These are phyloP conservation scores for Eidolon dupreanum DNA, from an alignment of 2,797 vertebrate genomes.

Conservation along the genomic window DNA sequence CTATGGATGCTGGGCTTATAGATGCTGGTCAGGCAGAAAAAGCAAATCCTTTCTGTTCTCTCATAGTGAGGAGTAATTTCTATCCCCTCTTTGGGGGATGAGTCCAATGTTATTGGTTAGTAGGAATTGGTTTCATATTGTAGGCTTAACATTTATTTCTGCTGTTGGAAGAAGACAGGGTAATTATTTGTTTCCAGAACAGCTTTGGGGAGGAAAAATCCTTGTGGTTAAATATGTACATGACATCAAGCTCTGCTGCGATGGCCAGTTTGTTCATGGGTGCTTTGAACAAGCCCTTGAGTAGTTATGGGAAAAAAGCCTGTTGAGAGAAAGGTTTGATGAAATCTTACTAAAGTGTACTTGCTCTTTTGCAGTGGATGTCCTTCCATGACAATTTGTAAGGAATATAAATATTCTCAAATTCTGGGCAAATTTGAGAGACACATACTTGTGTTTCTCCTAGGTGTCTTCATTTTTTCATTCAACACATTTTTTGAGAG, in stretches of 20 bases:
- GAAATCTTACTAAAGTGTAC: background rate
- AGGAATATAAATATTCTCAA: background rate
- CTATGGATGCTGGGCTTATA: background rate
- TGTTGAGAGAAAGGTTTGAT: background rate
- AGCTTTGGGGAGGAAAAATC: background rate
- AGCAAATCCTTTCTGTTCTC: background rate
- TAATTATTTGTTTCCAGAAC: background rate
- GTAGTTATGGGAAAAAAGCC: background rate
- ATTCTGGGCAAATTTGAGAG: background rate
- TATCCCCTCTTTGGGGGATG: background rate
- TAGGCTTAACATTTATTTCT: background rate
- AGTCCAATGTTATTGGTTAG: background rate
- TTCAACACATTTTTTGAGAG: background rate
- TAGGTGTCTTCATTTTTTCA: background rate
- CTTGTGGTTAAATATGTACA: background rate
- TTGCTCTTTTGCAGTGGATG: background rate
- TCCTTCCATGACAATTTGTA: background rate
- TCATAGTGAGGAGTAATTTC: background rate
- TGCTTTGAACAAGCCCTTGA: background rate
- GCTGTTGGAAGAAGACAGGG: background rate
- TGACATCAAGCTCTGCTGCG: background rate
- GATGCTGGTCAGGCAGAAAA: background rate
- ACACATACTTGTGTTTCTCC: background rate
- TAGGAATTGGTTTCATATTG: background rate
- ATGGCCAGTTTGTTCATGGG: background rate